Conservation (phyloP, 2,888 invertebrate genomes). For the Liopterus haemorrhoidalis region DNA sequence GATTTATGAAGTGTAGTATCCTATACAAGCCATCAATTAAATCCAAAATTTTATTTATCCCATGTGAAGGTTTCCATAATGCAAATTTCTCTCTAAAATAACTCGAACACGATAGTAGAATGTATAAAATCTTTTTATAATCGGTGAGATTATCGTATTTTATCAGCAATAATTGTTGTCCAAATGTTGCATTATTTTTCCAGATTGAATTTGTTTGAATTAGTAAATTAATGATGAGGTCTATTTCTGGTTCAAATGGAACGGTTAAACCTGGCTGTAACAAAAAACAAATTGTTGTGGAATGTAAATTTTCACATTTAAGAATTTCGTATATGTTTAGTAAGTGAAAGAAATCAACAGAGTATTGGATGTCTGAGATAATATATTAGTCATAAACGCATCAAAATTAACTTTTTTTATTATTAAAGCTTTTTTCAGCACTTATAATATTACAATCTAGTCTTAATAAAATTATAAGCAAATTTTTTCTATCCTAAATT, state of each 20-base stretch:
- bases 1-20: constrained; percentile 58
- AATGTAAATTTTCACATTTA: neutral
- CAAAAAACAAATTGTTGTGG: constrained; percentile 9
- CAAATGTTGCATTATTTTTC: constrained; percentile 66
- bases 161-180: constrained; percentile 74
- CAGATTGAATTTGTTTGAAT: constrained; percentile 68
- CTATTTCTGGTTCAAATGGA: constrained; percentile 63
- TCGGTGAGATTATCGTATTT: constrained; percentile 61
- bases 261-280: constrained; percentile 58
- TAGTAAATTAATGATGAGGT: constrained; percentile 59
- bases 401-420: too few relatives aligned
- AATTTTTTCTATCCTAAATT: too few relatives aligned
- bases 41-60: constrained; percentile 34
- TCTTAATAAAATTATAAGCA: too few relatives aligned
- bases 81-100: constrained; percentile 57
- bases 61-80: constrained; percentile 34
- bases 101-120: constrained; percentile 54
- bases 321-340: constrained; percentile 13
- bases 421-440: too few relatives aligned
- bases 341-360: too few relatives aligned
- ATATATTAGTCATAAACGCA: too few relatives aligned
- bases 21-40: constrained; percentile 56
- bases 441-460: too few relatives aligned
- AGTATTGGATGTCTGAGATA: too few relatives aligned
- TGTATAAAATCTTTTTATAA: constrained; percentile 56